Evolutionary conservation across 23 tunicate genomes (phyloP).

Genomic region (Corella eumyota): DNA sequence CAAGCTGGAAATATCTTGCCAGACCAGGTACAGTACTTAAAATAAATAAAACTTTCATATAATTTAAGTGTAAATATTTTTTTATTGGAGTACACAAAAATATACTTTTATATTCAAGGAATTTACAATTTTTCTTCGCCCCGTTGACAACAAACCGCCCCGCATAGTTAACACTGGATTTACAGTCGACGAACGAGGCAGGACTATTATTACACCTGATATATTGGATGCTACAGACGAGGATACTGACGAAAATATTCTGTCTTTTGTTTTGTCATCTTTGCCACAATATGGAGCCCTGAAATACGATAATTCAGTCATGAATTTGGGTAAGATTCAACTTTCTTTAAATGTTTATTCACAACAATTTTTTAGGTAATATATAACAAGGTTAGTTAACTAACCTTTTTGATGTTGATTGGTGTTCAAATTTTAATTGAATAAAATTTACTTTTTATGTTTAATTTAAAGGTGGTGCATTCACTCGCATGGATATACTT

Average conservation of each 20-base stretch:
- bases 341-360: not conserved
- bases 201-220: constrained; percentile 51
- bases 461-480: constrained; percentile 51
- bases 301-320: constrained; percentile 30
- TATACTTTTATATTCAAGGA: constrained; percentile 30
- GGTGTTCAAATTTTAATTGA: not conserved
- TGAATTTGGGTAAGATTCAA: constrained; percentile 20
- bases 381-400: not conserved
- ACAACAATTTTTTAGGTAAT: not conserved
- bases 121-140: constrained; percentile 72
- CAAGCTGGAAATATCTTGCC: constrained; percentile 64
- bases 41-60: not conserved
- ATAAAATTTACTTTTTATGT: not conserved
- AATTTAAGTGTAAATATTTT: not conserved
- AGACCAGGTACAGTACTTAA: constrained; percentile 49
- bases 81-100: too few species aligned
- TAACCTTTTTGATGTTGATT: not conserved
- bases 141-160: constrained; percentile 96
- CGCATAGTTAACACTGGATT: constrained; percentile 83
- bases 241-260: constrained; percentile 68
- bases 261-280: constrained; percentile 42
- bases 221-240: constrained; percentile 82
- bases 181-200: constrained; percentile 55
- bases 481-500: constrained; percentile 67
- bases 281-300: constrained; percentile 56